Evolutionary conservation across 2,888 invertebrate species (phyloP), one percentile per base, ranked within the genome.

Genomic region (Pheosia gnoma): DNA sequence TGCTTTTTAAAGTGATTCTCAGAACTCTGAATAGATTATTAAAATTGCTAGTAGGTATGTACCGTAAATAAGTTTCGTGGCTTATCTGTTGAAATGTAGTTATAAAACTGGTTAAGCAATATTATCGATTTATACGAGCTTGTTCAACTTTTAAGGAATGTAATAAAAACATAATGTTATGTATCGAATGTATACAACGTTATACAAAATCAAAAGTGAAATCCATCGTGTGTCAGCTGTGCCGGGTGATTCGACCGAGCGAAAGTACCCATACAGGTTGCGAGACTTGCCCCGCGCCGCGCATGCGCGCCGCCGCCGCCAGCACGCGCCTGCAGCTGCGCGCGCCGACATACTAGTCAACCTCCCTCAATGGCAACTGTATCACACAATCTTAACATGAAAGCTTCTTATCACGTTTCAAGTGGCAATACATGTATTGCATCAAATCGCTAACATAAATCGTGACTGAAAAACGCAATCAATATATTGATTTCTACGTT

Each of bases 191-290:
- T 62, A 47, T 66, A 68, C 54, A 61, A 59, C 55, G 62, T 66
- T 61, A 59, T 70, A 62, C 76, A 71, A 75, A 84, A 82, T 85
- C 80, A 83, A 89, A 91, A 91, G 92, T 91, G 93, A 92, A 93
- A 93, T 86, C 88, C 83, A 81, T 71, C 83, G 77, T 77, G 83
- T 84, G 83, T 84, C 84, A 82, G 81, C 75, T 83, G 82, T 78
- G 79, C 75, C 79, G 78, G 86, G 78, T 78, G 84, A 87, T 87
- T 85, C 85, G 85, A 86, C 71, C 75, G 72, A 88, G 92, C 89
- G 91, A 93, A 92, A 92, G 92, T 92, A 88, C 87, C 88, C 90
- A 87, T 85, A 88, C 91, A 81, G 86, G 91, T 93, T 91, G 79
- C 75, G 78, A 80, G 77, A 79, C 81, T 79, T 79, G 82, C 80